Evolutionary conservation across 2,888 invertebrate genomes (phyloP).

Genomic region (Pseudococcus viburni): DNA sequence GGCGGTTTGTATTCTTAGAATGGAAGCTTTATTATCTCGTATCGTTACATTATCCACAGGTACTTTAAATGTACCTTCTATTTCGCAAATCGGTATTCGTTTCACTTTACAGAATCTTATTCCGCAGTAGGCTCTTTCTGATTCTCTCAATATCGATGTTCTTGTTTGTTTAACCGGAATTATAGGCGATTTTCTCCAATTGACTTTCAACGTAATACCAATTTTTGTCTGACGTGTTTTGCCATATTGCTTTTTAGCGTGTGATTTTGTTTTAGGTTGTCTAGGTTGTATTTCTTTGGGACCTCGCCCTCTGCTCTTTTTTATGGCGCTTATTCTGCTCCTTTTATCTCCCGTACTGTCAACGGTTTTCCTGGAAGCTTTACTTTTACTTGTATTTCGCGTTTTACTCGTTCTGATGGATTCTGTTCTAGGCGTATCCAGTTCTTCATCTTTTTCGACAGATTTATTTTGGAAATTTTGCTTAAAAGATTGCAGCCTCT

Average conservation of each 20-base stretch:
- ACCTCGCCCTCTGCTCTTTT: not conserved
- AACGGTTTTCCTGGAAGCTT: not conserved
- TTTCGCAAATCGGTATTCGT: not conserved
- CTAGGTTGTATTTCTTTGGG: not conserved
- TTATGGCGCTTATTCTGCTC: not conserved
- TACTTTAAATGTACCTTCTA: not conserved
- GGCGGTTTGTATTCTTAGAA: not conserved
- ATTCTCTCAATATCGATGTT: slow-evolving; percentile 27
- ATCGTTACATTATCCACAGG: not conserved
- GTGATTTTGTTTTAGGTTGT: not conserved
- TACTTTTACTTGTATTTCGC: not conserved
- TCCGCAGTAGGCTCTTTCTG: not conserved
- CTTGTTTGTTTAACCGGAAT: slow-evolving; percentile 30
- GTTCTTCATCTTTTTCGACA: not conserved
- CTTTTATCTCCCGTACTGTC: not conserved
- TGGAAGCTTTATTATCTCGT: not conserved
- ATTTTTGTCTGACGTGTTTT: not conserved
- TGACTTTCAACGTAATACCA: slow-evolving; percentile 20
- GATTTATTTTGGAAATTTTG: not conserved
- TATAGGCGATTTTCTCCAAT: slow-evolving; percentile 30
- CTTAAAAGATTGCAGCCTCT: slow-evolving; percentile 4
- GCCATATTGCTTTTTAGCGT: not conserved
- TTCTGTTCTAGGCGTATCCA: not conserved
- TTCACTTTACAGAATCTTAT: not conserved
- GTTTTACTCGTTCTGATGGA: not conserved